phyloP scores from a whole-genome alignment of 2,113 vertebrate genomes.

The Megaceryle maxima region DNA sequence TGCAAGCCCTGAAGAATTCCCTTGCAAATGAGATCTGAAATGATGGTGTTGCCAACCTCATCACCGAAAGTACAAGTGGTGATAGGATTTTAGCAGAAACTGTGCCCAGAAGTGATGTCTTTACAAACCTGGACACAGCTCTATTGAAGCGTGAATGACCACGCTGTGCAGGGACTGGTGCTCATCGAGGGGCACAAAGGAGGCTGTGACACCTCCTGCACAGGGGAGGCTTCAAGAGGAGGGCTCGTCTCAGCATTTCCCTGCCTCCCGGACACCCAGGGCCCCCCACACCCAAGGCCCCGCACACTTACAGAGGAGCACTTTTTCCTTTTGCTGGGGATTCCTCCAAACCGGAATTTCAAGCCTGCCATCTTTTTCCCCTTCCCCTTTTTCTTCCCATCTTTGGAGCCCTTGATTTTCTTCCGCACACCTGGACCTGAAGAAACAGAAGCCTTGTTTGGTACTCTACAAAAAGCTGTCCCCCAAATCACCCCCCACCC shows the following conservation, averaged over 20 bases:
- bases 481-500: background rate
- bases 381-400: slow-evolving; percentile 90
- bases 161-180: fast-evolving
- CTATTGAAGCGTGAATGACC: too few species aligned
- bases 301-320: slow-evolving; percentile 85
- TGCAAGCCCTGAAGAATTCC: background rate
- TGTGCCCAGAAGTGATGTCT: fast-evolving
- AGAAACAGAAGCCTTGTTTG: background rate
- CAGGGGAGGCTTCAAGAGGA: fast-evolving
- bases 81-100: background rate
- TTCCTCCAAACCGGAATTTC: slow-evolving; percentile 89
- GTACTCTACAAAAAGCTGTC: background rate
- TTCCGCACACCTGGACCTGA: slow-evolving; percentile 91
- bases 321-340: slow-evolving; percentile 93
- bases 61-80: background rate
- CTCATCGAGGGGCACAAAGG: fast-evolving
- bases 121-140: background rate
- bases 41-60: background rate
- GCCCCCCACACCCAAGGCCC: background rate
- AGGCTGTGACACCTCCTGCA: background rate
- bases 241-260: background rate
- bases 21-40: background rate
- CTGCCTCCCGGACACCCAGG: background rate
- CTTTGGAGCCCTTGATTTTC: slow-evolving; percentile 88
- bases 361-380: slow-evolving; percentile 84